Base-by-base conservation (phyloP, 1,140 invertebrate species). In the Halyomorpha halys region DNA sequence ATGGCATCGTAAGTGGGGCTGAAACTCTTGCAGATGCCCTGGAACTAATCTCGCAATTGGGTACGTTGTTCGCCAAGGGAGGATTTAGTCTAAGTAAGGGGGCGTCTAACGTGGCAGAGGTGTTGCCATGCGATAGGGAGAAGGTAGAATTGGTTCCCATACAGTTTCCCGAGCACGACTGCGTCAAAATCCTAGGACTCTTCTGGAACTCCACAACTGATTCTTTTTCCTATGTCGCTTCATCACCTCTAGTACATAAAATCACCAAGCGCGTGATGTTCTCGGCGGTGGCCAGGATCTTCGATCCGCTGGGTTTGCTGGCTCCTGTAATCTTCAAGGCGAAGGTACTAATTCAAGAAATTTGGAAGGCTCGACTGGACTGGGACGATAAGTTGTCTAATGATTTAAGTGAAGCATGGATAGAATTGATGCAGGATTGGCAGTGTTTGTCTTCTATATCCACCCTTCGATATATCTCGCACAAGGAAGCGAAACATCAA, bases 271-370 rank as follows among this genome's bases (percentile, higher is more conserved):
- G 74, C 25, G 21, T 34, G 4, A 23, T 75, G 1, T 44, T 76
- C 14, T 74, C 74, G 3, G 65, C 67, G 1, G 72, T 74, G 2
- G 65, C 68, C 13, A 71, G 70, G 18, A 66, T 79, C 27, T 78
- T 73, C 67, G 76, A 78, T 67, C 76, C 75, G 1, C 39, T 77
- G 8, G 74, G 75, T 0, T 73, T 73, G 68, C 23, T 76, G 0
- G 65, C 71, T 0, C 73, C 76, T 3, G 56, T 74, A 8, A 68
- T 70, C 3, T 68, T 72, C 2, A 65, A 60, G 25, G 69, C 73
- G 2, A 79, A 79, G 69, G 4, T 34, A 3, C 8, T 68, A 0
- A 19, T 61, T 0, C 62, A 68, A n/a, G 25, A 63, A 0, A 44
- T 64, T 16, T 69, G 68, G 68, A 62, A 30, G 47, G 25, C 27